Conservation (phyloP, 2,888 invertebrate genomes). For the Ptychoptera albimana region DNA sequence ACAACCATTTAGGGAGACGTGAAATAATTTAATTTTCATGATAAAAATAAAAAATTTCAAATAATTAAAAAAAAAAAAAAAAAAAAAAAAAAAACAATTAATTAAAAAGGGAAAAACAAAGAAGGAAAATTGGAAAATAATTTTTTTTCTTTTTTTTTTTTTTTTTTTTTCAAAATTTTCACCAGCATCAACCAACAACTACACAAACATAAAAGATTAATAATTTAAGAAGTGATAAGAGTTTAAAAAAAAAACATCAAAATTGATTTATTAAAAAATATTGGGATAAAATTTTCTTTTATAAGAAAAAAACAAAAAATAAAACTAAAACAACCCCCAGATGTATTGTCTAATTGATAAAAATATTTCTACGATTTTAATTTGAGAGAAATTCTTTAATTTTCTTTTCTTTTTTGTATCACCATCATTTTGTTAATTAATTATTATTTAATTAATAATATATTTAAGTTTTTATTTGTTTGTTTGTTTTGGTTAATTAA, state of each 20-base stretch:
- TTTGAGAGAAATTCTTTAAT: neutral
- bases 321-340: neutral
- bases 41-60: neutral
- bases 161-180: no score
- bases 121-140: neutral
- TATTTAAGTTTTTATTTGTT: no score
- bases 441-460: no score
- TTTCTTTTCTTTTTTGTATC: no score
- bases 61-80: slow-evolving; percentile 3
- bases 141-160: neutral
- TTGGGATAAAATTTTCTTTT: neutral
- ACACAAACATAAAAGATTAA: slow-evolving; percentile 10
- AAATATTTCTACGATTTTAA: neutral
- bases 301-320: neutral
- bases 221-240: slow-evolving; percentile 13
- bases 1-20: slow-evolving; percentile 94
- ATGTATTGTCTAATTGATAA: slow-evolving; percentile 3
- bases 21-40: slow-evolving; percentile 32
- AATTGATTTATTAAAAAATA: neutral
- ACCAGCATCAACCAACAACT: neutral
- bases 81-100: slow-evolving; percentile 4
- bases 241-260: slow-evolving; percentile 9
- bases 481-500: no score
- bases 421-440: no score
- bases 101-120: neutral